Percentiles rank a stretch among this genome's conserved stretches.
phyloP scores from a whole-genome alignment of 2,888 invertebrate species.

The Cataglyphis cursor region DNA sequence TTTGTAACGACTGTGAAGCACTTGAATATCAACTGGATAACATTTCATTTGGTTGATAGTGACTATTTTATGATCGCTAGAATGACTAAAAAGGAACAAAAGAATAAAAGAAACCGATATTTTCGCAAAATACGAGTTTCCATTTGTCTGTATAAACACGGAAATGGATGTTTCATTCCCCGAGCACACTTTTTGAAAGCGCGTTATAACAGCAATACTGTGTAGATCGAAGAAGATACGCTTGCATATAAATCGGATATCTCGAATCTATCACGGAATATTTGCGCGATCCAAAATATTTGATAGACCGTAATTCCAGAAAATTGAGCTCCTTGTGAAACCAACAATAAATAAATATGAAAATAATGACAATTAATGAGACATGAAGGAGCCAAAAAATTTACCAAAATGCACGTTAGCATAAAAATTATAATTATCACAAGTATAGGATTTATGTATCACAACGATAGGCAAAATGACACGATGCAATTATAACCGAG shows the following conservation, averaged over 20 bases:
- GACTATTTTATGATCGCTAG: not conserved
- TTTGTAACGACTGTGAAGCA: not conserved
- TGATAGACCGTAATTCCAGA: not conserved
- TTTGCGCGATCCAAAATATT: not conserved
- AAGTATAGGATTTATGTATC: not conserved
- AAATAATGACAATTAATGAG: not conserved
- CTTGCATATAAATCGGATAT: conserved; percentile 37
- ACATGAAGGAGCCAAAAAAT: not conserved
- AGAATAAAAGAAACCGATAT: conserved; percentile 1
- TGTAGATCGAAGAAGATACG: conserved; percentile 9
- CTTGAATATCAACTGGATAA: not conserved
- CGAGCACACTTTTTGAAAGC: not conserved
- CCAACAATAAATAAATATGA: not conserved
- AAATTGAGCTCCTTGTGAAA: not conserved
- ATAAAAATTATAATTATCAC: not conserved
- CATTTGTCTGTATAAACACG: conserved; percentile 23
- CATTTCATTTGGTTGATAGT: not conserved
- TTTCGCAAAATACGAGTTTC: conserved; percentile 19
- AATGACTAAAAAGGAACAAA: not conserved
- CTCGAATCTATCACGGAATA: not conserved
- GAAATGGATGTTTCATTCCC: conserved; percentile 15
- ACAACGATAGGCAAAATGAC: not conserved
- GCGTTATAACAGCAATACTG: not conserved
- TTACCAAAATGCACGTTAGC: no score
- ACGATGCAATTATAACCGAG: not conserved